Conservation (phyloP, 2,797 vertebrate genomes). For the Eulemur albifrons region DNA sequence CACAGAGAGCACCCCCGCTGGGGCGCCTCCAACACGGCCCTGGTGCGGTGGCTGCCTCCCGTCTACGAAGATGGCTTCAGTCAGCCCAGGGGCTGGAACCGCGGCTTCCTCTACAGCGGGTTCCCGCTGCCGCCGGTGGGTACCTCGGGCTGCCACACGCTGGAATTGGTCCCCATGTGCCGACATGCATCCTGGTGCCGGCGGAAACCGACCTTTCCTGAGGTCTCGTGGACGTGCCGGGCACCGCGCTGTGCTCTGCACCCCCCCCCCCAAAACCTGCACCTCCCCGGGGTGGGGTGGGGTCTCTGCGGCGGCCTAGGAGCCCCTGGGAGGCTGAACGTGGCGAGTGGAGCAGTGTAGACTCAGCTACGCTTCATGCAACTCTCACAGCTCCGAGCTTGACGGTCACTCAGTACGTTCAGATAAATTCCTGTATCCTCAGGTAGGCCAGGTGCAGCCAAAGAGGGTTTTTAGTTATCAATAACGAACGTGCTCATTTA, state of each 20-base stretch:
- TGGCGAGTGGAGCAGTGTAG: fast-evolving
- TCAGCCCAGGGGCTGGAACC: slow-evolving; percentile 95
- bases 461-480: fast-evolving
- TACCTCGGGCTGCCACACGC: fast-evolving
- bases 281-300: not conserved
- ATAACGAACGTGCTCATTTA: not conserved
- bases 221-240: not conserved
- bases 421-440: not conserved
- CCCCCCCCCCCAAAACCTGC: too few relatives aligned
- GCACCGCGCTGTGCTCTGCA: not conserved
- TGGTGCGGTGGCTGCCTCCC: slow-evolving; percentile 95
- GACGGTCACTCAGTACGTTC: not conserved
- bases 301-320: not conserved
- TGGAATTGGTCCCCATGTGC: too few relatives aligned
- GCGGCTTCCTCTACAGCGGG: slow-evolving; percentile 85
- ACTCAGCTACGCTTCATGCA: too few relatives aligned
- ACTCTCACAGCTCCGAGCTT: not conserved
- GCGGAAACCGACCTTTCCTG: too few relatives aligned
- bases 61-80: slow-evolving; percentile 92
- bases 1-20: slow-evolving; percentile 91
- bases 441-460: fast-evolving
- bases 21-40: slow-evolving; percentile 92
- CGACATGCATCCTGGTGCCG: too few relatives aligned
- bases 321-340: not conserved
- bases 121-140: slow-evolving; percentile 91